These are phyloP conservation scores for Lampris incognitus DNA, from an alignment of 2,113 vertebrate species.

Conservation along the genomic window DNA sequence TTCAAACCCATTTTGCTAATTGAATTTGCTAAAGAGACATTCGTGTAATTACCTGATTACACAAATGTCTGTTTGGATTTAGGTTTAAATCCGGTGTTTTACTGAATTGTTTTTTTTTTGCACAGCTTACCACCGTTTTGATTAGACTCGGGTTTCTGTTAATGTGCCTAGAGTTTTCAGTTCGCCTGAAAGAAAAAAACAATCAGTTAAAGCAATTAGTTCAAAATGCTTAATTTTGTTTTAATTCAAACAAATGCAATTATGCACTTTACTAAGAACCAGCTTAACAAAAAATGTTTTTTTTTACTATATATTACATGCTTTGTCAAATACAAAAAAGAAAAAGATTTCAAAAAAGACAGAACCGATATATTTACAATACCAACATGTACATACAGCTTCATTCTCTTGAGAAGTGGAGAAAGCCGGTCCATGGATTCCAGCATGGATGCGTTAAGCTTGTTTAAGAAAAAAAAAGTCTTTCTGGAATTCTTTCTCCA, in stretches of 20 bases:
- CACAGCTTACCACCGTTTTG: no score
- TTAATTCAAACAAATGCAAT: conserved; percentile 84
- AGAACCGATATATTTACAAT: conserved; percentile 90
- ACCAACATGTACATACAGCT: conserved; percentile 86
- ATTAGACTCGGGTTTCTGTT: neutral
- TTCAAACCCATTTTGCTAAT: conserved; percentile 51
- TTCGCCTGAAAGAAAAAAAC: conserved; percentile 1
- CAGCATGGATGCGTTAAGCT: conserved; percentile 80
- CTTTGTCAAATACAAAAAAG: conserved; percentile 86
- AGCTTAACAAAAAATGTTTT: conserved; percentile 89
- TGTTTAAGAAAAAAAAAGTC: conserved; percentile 55
- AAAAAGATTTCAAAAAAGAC: conserved; percentile 80
- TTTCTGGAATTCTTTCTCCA: conserved; percentile 53
- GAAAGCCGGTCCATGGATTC: conserved; percentile 88
- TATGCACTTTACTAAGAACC: conserved; percentile 97
- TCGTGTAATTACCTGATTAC: conserved; percentile 49
- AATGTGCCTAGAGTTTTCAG: neutral
- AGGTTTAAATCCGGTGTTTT: conserved; percentile 38
- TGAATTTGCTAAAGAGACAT: conserved; percentile 32
- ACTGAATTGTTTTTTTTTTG: conserved; percentile 13
- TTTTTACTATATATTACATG: conserved; percentile 94
- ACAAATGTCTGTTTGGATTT: conserved; percentile 24
- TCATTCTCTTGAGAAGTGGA: conserved; percentile 76
- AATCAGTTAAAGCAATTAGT: neutral
- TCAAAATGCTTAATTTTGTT: conserved; percentile 58